Evolutionary conservation across 2,113 vertebrate species (phyloP), one percentile per base, ranked within the genome.

Genomic region (Gopherus evgoodei): DNA sequence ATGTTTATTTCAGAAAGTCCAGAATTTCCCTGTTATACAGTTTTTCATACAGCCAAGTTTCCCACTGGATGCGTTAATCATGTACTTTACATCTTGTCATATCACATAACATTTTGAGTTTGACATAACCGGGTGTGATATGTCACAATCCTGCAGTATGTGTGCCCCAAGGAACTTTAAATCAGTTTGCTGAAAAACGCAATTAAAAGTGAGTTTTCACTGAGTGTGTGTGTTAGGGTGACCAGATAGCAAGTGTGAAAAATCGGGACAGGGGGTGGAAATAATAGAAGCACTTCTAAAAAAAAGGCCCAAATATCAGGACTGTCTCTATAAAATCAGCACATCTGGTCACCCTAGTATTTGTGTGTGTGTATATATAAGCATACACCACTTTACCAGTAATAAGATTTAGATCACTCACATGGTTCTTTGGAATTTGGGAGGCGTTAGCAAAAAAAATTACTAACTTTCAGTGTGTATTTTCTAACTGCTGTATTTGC

Each of bases 101-200:
- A 97, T 98, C 95, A 97, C 93, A 97, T 97, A 97, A 95, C 95
- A 88, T 97, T 97, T 96, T 96, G 94, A 97, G 69, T 97, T 97
- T 97, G 93, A 97, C 97, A 97, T 97, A 98, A 98, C 96, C 96
- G 97, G 97, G 97, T 97, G 96, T 97, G 97, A 98, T 98, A 96
- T 96, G 95, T 96, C 97, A 97, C 97, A 97, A 95, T 97, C 94
- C 90, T 96, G 95, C 94, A 97, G 90, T 95, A 82, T 96, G 90
- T 90, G 86, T 93, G 97, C 97, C 96, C 95, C 90, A 95, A 96
- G 97, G 97, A 97, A 97, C 95, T 96, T 97, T 96, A 97, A 97
- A 97, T 97, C 97, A 95, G 91, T 97, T 97, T 96, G 91, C 93
- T 97, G 97, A 97, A 97, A 97, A 97, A 95, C 93, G 97, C 94